These are phyloP conservation scores for Drosophila borborema DNA, from an alignment of 2,888 invertebrate genomes.

Conservation along the genomic window DNA sequence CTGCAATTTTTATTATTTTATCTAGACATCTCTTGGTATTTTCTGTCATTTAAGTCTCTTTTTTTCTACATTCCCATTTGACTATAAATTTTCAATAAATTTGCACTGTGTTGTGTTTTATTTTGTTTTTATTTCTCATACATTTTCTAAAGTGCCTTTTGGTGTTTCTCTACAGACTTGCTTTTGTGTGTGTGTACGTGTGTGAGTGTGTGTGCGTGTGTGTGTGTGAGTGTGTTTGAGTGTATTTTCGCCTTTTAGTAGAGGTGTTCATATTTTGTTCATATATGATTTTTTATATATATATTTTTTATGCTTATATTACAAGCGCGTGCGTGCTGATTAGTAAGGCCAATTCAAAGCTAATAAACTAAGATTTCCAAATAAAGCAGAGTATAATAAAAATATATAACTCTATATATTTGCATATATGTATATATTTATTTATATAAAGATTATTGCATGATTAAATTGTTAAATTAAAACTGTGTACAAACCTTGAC, in stretches of 20 bases:
- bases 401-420: conserved; percentile 4
- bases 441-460: background rate
- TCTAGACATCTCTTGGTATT: background rate
- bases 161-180: conserved; percentile 16
- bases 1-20: too few relatives aligned
- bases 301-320: conserved; percentile 21
- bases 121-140: background rate
- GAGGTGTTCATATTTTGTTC: conserved; percentile 12
- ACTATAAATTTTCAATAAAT: conserved; percentile 34
- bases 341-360: conserved; percentile 59
- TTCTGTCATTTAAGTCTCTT: background rate
- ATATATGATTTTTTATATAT: conserved; percentile 36
- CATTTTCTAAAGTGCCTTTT: conserved; percentile 32
- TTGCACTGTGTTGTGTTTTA: conserved; percentile 47
- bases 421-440: conserved; percentile 7
- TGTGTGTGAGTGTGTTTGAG: conserved; percentile 12
- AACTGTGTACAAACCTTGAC: conserved; percentile 79
- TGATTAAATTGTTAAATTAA: conserved; percentile 20
- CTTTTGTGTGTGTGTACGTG: conserved; percentile 11
- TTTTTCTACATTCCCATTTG: background rate
- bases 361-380: conserved; percentile 41
- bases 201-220: background rate
- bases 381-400: conserved; percentile 21
- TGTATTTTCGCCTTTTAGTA: conserved; percentile 16
- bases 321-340: conserved; percentile 55